Conservation (phyloP, 2,888 invertebrate species). For the Sthenelais limicola region DNA sequence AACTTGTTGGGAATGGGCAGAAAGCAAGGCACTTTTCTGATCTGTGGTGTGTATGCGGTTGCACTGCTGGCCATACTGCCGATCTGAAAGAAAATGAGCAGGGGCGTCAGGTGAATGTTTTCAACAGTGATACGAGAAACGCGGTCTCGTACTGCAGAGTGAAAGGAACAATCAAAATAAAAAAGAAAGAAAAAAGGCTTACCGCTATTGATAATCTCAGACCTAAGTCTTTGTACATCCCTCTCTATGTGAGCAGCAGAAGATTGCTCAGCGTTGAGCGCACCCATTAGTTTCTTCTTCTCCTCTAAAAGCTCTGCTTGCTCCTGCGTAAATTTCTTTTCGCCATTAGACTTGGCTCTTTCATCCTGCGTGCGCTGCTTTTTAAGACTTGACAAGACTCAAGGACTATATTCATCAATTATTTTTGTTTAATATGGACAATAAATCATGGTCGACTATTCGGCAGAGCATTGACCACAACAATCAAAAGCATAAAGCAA, state of each 20-base stretch:
- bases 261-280: slow-evolving; percentile 1
- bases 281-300: slow-evolving; percentile 2
- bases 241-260: slow-evolving; percentile 5
- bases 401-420: too few species aligned
- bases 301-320: slow-evolving; percentile 8
- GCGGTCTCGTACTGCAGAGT: neutral
- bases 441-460: neutral
- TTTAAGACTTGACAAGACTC: neutral
- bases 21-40: neutral
- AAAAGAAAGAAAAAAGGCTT: neutral
- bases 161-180: neutral
- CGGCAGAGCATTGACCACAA: too few species aligned
- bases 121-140: too few species aligned
- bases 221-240: neutral
- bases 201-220: slow-evolving; percentile 26
- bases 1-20: slow-evolving; percentile 7
- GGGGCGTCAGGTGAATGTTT: too few species aligned
- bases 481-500: too few species aligned
- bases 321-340: slow-evolving; percentile 17
- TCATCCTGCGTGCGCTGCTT: neutral
- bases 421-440: neutral
- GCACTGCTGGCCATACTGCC: neutral
- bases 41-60: neutral
- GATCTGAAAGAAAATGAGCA: neutral
- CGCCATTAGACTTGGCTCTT: neutral